Evolutionary conservation across 2,113 vertebrate species (phyloP), one percentile per base, ranked within the genome.

Genomic region (Catharus bicknelli): DNA sequence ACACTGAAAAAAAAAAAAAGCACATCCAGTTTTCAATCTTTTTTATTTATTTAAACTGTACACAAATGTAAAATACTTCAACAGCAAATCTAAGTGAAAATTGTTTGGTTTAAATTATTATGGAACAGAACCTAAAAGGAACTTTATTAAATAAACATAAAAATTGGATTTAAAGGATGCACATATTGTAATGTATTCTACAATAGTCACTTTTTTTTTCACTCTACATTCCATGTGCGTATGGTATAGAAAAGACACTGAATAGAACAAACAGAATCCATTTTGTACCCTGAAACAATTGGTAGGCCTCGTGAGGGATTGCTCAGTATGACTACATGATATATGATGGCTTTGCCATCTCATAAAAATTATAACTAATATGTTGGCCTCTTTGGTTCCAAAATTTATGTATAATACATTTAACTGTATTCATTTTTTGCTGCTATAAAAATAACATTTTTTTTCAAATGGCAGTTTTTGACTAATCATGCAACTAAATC

Each of bases 351-450:
- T 98, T 98, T 88, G 97, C 98, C 98, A 98, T 97, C 98, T 97
- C 98, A 98, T 98, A 98, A 98, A 98, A 98, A 98, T 98, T 98
- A 98, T 97, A 98, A 97, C 97, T 97, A 97, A 99, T 98, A 98
- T 97, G 96, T 98, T 99, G 99, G 99, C 99, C 98, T 99, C 99
- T 99, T 99, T 99, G 99, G 99, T 99, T 99, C 98, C 98, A 98
- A 98, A 98, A 98, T 98, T 97, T 98, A 98, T 96, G 98, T 98
- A 98, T 98, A 98, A 99, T 98, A 99, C 98, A 99, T 98, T 98
- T 98, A 98, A 98, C 98, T 98, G 98, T 98, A 98, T 98, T 98
- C 97, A 97, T 98, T 97, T 96, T 98, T 99, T 98, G 98, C 97
- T 98, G 98, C 98, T 99, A 99, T 98, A 99, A 99, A 99, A 99